Conservation (phyloP, 30 jellyfish, hydroid and myxozoan genomes). For the Aurelia sp. region DNA sequence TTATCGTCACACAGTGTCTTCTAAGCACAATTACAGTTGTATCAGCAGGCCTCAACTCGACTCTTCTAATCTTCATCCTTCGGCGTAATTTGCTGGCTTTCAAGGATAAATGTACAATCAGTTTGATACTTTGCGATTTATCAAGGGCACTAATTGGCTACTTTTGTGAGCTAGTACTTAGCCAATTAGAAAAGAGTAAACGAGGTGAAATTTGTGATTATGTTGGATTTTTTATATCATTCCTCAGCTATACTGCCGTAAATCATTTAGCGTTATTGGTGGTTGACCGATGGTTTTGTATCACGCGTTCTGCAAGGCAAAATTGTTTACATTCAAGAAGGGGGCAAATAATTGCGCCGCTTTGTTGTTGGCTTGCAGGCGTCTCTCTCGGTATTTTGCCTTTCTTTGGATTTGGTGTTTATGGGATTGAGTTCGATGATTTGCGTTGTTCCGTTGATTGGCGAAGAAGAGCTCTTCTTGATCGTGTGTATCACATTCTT, state of each 20-base stretch:
- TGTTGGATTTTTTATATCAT: conserved; percentile 30
- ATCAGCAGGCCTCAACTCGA: too few species aligned
- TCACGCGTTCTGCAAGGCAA: conserved; percentile 1
- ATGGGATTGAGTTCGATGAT: conserved; percentile 16
- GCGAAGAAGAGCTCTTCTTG: conserved; percentile 3
- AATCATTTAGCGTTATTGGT: conserved; percentile 27
- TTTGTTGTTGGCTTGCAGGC: conserved; percentile 39
- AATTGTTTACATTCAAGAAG: too few species aligned
- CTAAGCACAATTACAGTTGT: too few species aligned
- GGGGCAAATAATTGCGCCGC: not conserved
- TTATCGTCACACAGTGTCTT: too few species aligned
- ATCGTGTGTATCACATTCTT: conserved; percentile 22
- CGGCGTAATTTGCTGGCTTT: too few species aligned
- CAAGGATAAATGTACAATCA: too few species aligned
- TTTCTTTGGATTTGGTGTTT: conserved; percentile 38
- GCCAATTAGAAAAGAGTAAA: not conserved
- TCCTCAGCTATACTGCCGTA: conserved; percentile 60
- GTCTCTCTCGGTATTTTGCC: conserved; percentile 39
- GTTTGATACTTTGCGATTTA: too few species aligned
- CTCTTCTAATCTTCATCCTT: too few species aligned
- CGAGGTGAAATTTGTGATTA: conserved; percentile 12
- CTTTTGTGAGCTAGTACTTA: conserved; percentile 34
- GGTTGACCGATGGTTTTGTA: conserved; percentile 36
- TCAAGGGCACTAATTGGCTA: conserved; percentile 51
- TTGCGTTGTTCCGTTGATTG: conserved; percentile 58